phyloP scores from a whole-genome alignment of 92 coral and sea anemone genomes.

The Epizoanthus illoricatus region DNA sequence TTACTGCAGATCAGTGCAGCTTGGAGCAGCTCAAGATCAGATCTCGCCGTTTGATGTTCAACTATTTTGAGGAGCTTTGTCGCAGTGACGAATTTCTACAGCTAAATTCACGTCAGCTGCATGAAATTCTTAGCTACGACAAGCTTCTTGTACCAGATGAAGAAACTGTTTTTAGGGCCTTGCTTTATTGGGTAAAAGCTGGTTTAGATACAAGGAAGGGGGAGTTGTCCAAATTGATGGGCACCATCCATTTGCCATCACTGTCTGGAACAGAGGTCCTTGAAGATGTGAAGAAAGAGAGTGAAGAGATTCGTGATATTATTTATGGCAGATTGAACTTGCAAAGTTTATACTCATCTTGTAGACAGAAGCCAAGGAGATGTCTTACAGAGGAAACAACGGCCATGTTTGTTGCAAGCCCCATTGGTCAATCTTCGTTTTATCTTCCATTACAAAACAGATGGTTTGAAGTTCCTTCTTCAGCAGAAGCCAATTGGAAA shows the following conservation, averaged over 20 bases:
- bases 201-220: neutral
- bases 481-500: neutral
- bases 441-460: constrained; percentile 8
- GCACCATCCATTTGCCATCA: neutral
- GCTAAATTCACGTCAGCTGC: neutral
- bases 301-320: neutral
- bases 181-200: constrained; percentile 18
- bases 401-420: too few relatives aligned
- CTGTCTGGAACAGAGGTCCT: neutral
- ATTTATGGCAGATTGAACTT: neutral
- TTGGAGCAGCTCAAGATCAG: neutral
- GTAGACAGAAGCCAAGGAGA: constrained; percentile 20
- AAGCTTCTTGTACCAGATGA: constrained; percentile 9
- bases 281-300: neutral
- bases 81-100: constrained; percentile 14
- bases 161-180: constrained; percentile 4
- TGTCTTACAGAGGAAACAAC: neutral
- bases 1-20: constrained; percentile 15
- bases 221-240: neutral
- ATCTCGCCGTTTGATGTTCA: constrained; percentile 16
- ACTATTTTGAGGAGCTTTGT: constrained; percentile 21
- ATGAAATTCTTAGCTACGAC: constrained; percentile 5
- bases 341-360: neutral
- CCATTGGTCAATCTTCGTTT: too few relatives aligned
- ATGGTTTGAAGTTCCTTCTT: neutral